phyloP scores from a whole-genome alignment of 2,888 invertebrate species.

The Limenitis camilla region DNA sequence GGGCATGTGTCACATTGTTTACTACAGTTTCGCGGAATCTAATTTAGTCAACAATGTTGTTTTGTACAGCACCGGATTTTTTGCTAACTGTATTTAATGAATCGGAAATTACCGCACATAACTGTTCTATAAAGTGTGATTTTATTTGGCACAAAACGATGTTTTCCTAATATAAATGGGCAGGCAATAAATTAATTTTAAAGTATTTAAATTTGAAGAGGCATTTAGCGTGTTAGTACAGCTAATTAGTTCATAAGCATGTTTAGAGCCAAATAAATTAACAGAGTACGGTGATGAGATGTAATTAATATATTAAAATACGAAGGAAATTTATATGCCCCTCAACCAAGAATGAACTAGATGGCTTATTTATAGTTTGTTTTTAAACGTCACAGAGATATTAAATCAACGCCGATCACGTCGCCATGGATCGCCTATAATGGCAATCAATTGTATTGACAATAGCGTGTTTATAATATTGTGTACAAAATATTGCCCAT shows the following conservation, averaged over 20 bases:
- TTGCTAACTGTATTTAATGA: background rate
- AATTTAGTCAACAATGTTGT: background rate
- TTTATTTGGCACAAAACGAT: too few relatives aligned
- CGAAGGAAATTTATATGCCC: too few relatives aligned
- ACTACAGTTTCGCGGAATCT: background rate
- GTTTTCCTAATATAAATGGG: too few relatives aligned
- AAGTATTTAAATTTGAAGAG: too few relatives aligned
- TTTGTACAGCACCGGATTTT: background rate
- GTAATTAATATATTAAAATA: too few relatives aligned
- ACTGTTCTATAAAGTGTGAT: too few relatives aligned
- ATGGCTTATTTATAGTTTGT: background rate
- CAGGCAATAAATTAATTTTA: too few relatives aligned
- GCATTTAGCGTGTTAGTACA: conserved; percentile 3
- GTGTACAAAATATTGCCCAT: conserved; percentile 4
- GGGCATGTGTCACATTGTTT: too few relatives aligned
- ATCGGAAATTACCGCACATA: background rate
- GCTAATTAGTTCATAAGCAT: conserved; percentile 5
- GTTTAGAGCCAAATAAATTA: conserved; percentile 4
- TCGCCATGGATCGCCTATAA: conserved; percentile 2
- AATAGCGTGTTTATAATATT: conserved; percentile 5
- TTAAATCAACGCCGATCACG: conserved; percentile 2
- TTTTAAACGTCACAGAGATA: background rate
- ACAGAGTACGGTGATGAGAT: too few relatives aligned
- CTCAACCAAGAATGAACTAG: too few relatives aligned
- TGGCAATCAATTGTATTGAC: conserved; percentile 4